Conservation (phyloP, 2,113 vertebrate species). For the Petromus typicus region DNA sequence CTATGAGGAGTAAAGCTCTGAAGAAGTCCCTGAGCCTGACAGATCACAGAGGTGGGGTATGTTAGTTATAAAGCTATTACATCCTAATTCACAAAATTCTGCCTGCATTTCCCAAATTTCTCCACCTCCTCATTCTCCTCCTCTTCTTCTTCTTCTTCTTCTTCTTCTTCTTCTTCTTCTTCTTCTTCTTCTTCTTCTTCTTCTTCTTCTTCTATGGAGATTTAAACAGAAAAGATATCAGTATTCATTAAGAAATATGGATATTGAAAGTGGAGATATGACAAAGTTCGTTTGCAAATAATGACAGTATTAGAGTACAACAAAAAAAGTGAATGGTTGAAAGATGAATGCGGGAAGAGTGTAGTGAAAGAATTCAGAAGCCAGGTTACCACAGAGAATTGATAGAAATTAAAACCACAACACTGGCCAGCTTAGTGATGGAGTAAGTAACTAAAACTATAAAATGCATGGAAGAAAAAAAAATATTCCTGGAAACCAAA, state of each 20-base stretch:
- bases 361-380: neutral
- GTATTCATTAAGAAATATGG: neutral
- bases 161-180: no score
- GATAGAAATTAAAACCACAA: neutral
- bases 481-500: neutral
- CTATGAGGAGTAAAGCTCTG: constrained; percentile 80
- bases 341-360: neutral
- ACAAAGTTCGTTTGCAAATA: neutral
- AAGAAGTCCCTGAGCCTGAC: constrained; percentile 83
- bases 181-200: no score
- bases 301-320: neutral
- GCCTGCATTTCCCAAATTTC: neutral
- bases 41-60: constrained; percentile 81
- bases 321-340: neutral
- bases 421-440: neutral
- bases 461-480: neutral
- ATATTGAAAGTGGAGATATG: neutral
- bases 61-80: constrained; percentile 90
- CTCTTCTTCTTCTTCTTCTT: no score
- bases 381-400: neutral
- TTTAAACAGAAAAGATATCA: neutral
- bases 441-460: neutral
- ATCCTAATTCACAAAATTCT: constrained; percentile 86
- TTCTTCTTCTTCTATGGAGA: no score
- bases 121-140: no score